Base-by-base conservation (phyloP, 2,797 vertebrate species). In the Melopsittacus undulatus region DNA sequence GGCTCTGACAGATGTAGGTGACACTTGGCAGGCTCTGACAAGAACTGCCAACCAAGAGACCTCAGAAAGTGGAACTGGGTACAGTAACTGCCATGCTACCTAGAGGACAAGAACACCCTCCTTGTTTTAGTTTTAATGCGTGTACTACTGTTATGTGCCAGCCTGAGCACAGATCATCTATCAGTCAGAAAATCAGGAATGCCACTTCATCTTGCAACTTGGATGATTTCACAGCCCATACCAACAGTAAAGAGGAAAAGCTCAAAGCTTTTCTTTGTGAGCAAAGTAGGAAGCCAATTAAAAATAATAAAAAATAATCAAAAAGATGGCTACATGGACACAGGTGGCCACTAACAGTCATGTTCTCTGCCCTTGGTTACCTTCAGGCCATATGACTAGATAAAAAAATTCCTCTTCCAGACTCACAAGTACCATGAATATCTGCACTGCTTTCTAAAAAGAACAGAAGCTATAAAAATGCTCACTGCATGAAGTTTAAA, bases 141-240 rank as follows among this genome's bases (percentile, higher is more conserved):
- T 0, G 2, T 3, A n/a, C 11, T 45, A 7, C 27, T 30, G 34
- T 11, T 43, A 11, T 0, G 3, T 7, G 32, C 40, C 64, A 83
- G 48, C 36, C 17, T 0, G 5, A 79, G 27, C 78, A 84, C 1
- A 3, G 30, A 40, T 9, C 36, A 48, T 15, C 27, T 32, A 40
- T 3, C 3, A 24, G 8, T 9, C 40, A 77, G 40, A 56, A 48
- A 67, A 49, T n/a, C 56, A 74, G 17, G 8, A 88, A 51, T 22
- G 15, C 7, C 46, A 14, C 9, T 8, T 67, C 26, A 13, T 26
- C 49, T 17, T 38, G 34, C 10, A 73, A 20, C n/a, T 22, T 26
- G 4, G 8, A 51, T 54, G 19, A 17, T 27, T 69, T 62, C 81
- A 74, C 30, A 30, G 32, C 61, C 49, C 32, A 62, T 5, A 43